Percentiles rank a stretch among this genome's conserved stretches.
Conservation (phyloP, 2,797 vertebrate species). For the Manis javanica region DNA sequence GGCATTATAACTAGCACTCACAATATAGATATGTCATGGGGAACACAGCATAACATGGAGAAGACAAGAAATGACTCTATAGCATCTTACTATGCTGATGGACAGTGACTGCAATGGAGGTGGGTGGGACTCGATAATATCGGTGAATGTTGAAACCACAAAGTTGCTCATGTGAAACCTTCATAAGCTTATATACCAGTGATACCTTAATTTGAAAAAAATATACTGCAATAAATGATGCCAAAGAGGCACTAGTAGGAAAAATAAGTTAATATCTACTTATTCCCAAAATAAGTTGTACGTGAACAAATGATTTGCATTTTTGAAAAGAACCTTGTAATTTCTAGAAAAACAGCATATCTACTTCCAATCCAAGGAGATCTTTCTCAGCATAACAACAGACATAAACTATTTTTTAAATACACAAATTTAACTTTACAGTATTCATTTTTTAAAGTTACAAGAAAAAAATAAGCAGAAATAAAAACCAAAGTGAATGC, state of each 20-base stretch:
- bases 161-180: too few relatives aligned
- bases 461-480: conserved; percentile 6
- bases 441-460: not conserved
- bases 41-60: too few relatives aligned
- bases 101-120: too few relatives aligned
- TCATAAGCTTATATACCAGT: too few relatives aligned
- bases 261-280: conserved; percentile 28
- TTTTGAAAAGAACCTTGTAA: conserved; percentile 9
- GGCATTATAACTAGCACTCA: too few relatives aligned
- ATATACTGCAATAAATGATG: not conserved
- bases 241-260: not conserved
- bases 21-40: too few relatives aligned
- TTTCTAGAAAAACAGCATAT: not conserved
- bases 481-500: not conserved
- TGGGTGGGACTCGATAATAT: too few relatives aligned
- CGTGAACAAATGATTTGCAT: not conserved
- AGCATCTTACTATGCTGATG: too few relatives aligned
- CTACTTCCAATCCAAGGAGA: not conserved
- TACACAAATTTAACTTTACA: not conserved
- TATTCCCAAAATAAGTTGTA: not conserved
- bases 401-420: not conserved
- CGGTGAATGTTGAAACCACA: too few relatives aligned
- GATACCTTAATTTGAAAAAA: not conserved
- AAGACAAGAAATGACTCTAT: too few relatives aligned
- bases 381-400: conserved; percentile 30